Evolutionary conservation across 2,113 vertebrate genomes (phyloP).

Genomic region (Myiopsitta monachus): DNA sequence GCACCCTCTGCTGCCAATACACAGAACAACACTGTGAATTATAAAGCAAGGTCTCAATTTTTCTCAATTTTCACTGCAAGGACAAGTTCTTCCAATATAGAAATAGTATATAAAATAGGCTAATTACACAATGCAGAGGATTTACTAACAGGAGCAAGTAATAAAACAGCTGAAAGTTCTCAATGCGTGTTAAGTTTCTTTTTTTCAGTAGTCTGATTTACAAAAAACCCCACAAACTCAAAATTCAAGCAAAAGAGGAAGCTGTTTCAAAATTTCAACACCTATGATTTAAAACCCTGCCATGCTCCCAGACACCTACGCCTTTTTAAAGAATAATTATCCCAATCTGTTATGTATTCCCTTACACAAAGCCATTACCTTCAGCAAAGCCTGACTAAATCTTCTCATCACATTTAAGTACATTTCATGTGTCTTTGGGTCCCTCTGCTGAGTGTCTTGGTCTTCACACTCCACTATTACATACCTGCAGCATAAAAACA

Average conservation of each 20-base stretch:
- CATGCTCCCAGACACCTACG: background rate
- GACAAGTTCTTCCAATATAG: background rate
- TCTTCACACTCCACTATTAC: constrained; percentile 99
- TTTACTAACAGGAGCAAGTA: background rate
- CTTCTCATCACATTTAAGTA: constrained; percentile 97
- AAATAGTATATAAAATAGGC: accelerated
- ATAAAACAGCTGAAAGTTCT: background rate
- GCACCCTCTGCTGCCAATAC: constrained; percentile 45
- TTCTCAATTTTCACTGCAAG: background rate
- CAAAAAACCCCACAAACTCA: background rate
- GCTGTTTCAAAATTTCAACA: background rate
- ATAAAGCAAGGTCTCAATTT: background rate
- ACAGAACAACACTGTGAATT: background rate
- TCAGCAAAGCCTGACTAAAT: constrained; percentile 95
- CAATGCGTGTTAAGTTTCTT: background rate
- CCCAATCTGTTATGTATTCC: background rate
- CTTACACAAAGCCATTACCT: constrained; percentile 74
- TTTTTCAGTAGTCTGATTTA: background rate
- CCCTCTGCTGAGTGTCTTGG: constrained; percentile 95
- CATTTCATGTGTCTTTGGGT: constrained; percentile 97
- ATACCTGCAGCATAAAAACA: constrained; percentile 80
- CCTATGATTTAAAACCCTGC: background rate
- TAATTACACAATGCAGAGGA: background rate
- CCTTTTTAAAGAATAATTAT: background rate
- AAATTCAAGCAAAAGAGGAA: background rate